Evolutionary conservation across 2,113 vertebrate genomes (phyloP), one percentile per base, ranked within the genome.

Genomic region (Solea senegalensis): DNA sequence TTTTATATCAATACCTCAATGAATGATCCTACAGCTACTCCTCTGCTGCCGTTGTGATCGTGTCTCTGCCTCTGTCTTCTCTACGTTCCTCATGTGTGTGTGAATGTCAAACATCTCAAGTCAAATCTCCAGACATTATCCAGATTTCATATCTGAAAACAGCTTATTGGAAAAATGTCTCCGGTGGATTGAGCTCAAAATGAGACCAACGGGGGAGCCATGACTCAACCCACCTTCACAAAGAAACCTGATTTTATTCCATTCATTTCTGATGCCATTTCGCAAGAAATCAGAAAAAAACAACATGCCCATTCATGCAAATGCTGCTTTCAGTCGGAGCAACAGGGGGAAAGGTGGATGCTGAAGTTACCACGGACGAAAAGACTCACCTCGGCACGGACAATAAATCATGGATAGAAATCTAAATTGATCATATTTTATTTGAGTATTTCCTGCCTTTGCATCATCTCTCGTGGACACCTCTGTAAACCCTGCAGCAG

Each of bases 401-500:
- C 49, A 65, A 8, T 15, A 27, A 44, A 67, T n/a, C 67, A 50
- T 16, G 7, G 6, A 39, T 49, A 60, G 49, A 71, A 9, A 63
- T 68, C 48, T 49, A 0, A 49, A 61, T 28, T 28, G 43, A 53
- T 51, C 9, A 45, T 45, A 10, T 13, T 45, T 10, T 45, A 5
- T 9, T 45, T 1, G 44, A 45, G 3, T 50, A 54, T 67, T 69
- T 56, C 68, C 51, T 51, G 46, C 62, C 64, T 58, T 76, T 81
- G 66, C 80, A 79, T 78, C 66, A 67, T 74, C 72, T 48, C 51
- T 27, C 41, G 34, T 0, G 48, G 5, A 41, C 74, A 65, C 58
- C 46, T 48, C 52, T 14, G 8, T 15, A 13, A 59, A 57, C 56
- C 15, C 41, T 39, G 53, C 64, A 15, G 40, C n/a, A 76, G 70